phyloP scores from a whole-genome alignment of 2,888 invertebrate species.

The Drosophila tanythrix region DNA sequence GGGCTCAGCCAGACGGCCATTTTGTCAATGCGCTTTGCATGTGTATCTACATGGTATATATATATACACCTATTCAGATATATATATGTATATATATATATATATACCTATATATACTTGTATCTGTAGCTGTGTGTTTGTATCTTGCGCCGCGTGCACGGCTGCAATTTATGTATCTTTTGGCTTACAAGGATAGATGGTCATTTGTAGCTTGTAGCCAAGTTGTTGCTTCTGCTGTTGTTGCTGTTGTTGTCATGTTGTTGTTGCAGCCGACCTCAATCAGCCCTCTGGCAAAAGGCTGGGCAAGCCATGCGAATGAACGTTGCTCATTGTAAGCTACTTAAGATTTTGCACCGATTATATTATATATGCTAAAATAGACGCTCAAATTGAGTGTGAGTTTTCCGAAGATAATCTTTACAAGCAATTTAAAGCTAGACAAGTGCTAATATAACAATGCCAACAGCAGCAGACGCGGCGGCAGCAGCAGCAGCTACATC shows the following conservation, averaged over 20 bases:
- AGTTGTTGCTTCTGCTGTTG: conserved; percentile 15
- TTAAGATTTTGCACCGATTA: conserved; percentile 78
- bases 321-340: conserved; percentile 74
- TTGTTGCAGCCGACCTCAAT: conserved; percentile 43
- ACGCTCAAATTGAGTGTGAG: conserved; percentile 80
- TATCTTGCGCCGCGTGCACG: conserved; percentile 32
- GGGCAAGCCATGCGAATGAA: conserved; percentile 13
- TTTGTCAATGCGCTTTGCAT: conserved; percentile 44
- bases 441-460: conserved; percentile 75
- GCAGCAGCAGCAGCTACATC: conserved; percentile 15
- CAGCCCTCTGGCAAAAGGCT: conserved; percentile 32
- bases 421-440: conserved; percentile 77
- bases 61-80: not conserved
- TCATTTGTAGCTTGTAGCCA: conserved; percentile 57
- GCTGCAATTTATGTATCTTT: conserved; percentile 78
- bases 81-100: not conserved
- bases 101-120: conserved; percentile 7
- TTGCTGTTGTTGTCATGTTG: not conserved
- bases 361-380: conserved; percentile 75
- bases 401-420: conserved; percentile 78
- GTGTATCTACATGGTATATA: conserved; percentile 4
- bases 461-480: conserved; percentile 30
- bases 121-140: conserved; percentile 13
- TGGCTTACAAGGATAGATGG: conserved; percentile 75
- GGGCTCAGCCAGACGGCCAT: conserved; percentile 45